Evolutionary conservation across 2,797 vertebrate species (phyloP).

Genomic region (Delichon dasypus): DNA sequence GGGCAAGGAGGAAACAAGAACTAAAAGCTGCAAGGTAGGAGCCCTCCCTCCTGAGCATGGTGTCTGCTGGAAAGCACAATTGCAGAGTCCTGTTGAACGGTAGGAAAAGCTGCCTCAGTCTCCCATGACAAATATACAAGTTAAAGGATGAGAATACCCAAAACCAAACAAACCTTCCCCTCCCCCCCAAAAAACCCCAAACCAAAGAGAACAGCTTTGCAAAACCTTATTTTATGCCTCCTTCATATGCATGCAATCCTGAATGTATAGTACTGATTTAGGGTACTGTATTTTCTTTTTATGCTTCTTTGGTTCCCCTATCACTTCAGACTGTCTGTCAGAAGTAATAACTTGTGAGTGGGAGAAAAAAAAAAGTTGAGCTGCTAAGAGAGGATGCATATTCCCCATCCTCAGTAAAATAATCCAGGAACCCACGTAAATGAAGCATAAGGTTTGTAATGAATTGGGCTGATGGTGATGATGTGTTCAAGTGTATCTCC

Average conservation of each 20-base stretch:
- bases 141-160: background rate
- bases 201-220: background rate
- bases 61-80: background rate
- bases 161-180: background rate
- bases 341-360: background rate
- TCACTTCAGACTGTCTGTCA: background rate
- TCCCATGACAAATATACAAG: background rate
- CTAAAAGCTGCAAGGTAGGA: background rate
- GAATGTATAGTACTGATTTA: background rate
- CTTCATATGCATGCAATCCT: background rate
- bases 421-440: slow-evolving; percentile 57
- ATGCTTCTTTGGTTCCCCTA: background rate
- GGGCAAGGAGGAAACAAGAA: background rate
- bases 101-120: background rate
- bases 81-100: background rate
- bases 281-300: background rate
- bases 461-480: slow-evolving; percentile 41
- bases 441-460: slow-evolving; percentile 63
- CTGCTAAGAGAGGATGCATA: slow-evolving; percentile 1
- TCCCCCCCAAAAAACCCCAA: too few relatives aligned
- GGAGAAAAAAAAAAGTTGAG: slow-evolving; percentile 19
- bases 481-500: slow-evolving; percentile 60
- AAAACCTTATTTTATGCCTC: background rate
- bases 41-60: background rate
- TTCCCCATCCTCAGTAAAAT: slow-evolving; percentile 29